Percentiles rank a stretch among this genome's conserved stretches.
These are phyloP conservation scores for Cancer borealis DNA, from an alignment of 2,888 invertebrate genomes.

Conservation along the genomic window DNA sequence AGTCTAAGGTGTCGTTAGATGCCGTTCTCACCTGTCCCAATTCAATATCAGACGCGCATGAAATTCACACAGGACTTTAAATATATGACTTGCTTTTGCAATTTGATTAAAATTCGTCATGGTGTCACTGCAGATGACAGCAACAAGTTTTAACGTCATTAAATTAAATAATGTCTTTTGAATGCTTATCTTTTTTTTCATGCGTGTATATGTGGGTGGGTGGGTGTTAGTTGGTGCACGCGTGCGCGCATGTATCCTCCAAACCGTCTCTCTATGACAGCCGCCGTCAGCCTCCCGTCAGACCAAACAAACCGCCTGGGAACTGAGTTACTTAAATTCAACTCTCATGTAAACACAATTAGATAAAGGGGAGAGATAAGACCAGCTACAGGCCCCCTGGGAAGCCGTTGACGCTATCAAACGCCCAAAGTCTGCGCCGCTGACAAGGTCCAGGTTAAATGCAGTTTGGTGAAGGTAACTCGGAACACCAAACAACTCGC, in stretches of 20 bases:
- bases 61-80: not conserved
- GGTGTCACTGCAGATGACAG: not conserved
- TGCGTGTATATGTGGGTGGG: not conserved
- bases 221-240: not conserved
- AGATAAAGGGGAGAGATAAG: slow-evolving; percentile 31
- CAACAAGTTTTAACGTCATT: not conserved
- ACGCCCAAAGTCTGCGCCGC: not conserved
- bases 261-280: slow-evolving; percentile 7
- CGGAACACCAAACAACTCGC: slow-evolving; percentile 20
- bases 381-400: not conserved
- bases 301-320: not conserved
- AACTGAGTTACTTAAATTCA: slow-evolving; percentile 30
- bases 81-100: not conserved
- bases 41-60: not conserved
- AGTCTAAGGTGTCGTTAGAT: not conserved
- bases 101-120: not conserved
- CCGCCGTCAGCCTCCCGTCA: slow-evolving; percentile 6
- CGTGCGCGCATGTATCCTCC: not conserved
- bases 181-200: not conserved
- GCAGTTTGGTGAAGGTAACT: not conserved
- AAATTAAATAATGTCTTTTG: not conserved
- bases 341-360: slow-evolving; percentile 15
- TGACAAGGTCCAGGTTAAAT: not conserved
- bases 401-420: slow-evolving; percentile 4
- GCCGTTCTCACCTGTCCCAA: not conserved